Conservation (phyloP, 2,113 vertebrate genomes). For the Nanorana parkeri region DNA sequence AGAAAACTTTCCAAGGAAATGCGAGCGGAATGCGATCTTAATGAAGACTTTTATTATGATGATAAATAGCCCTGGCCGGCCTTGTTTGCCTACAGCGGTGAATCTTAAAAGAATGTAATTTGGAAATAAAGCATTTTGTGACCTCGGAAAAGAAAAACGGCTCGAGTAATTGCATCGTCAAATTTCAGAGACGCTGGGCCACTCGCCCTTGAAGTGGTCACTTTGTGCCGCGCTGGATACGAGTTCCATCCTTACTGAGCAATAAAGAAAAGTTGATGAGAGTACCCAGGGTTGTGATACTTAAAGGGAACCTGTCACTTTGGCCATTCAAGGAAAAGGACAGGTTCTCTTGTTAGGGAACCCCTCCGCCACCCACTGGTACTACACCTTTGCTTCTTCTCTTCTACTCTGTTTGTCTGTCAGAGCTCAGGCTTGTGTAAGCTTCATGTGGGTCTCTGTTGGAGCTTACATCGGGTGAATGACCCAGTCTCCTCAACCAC, state of each 20-base stretch:
- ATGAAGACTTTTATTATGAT: constrained; percentile 31
- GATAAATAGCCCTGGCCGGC: not conserved
- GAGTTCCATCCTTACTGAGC: not conserved
- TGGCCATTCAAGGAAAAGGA: too few relatives aligned
- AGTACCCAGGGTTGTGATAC: too few relatives aligned
- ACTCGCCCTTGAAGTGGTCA: not conserved
- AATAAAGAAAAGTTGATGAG: not conserved
- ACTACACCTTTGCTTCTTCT: too few relatives aligned
- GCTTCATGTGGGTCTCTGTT: too few relatives aligned
- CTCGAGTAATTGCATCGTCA: constrained; percentile 5
- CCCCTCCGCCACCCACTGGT: too few relatives aligned
- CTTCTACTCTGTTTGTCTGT: too few relatives aligned
- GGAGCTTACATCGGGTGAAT: too few relatives aligned
- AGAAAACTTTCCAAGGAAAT: constrained; percentile 34
- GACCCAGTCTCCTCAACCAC: too few relatives aligned
- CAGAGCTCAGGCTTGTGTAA: too few relatives aligned
- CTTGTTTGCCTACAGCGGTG: not conserved
- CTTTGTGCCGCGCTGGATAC: not conserved
- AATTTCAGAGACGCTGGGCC: not conserved
- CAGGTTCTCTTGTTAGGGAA: too few relatives aligned
- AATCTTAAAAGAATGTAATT: constrained; percentile 14
- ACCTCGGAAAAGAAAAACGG: constrained; percentile 7
- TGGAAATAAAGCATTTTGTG: not conserved
- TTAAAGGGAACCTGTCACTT: too few relatives aligned
- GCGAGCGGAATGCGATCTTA: constrained; percentile 9